Base-by-base conservation (phyloP, 2,113 vertebrate species). In the Glaucidium brasilianum region DNA sequence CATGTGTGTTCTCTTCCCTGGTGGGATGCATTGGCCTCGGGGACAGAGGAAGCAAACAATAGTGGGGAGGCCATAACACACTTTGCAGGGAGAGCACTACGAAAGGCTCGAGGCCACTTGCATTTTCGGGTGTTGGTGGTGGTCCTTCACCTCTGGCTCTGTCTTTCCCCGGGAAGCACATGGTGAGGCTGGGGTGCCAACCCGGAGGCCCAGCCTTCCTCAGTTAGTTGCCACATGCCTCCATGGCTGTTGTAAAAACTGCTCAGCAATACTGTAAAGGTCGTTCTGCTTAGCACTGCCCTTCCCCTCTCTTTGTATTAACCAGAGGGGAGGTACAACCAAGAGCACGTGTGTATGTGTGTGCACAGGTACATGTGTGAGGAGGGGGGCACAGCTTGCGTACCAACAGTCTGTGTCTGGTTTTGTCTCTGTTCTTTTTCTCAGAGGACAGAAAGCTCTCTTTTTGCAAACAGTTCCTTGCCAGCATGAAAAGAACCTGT, bases 141-240 rank as follows among this genome's bases (percentile, higher is more conserved):
- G 5, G 47, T 63, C 0, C 1, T 37, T 47, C 18, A 5, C 34
- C 37, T 37, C 77, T 25, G 79, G 72, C 43, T 58, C 58, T 30
- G 27, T 15, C n/a, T 26, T 20, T 35, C 10, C 37, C 5, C 0
- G 15, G 29, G 29, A 39, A 10, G 43, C 1, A 29, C 1, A 1
- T 37, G 12, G 60, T 1, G 35, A 37, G 78, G 63, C 34, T 8
- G 77, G 34, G 45, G 10, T 27, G 53, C 49, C 25, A 0, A 0
- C 35, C 39, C 0, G 1, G 37, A 45, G 55, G 55, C 16, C 25
- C 26, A 32, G 43, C 35, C 56, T 64, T 9, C 30, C 41, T 37
- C 45, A 12, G 13, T 16, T 11, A 7, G n/a, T 12, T 20, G 50
- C 62, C 49, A 15, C 2, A 1, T 52, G 50, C 35, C 41, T n/a